These are phyloP conservation scores for Plumapathes pennacea DNA, from an alignment of 92 coral and sea anemone species.

Conservation along the genomic window DNA sequence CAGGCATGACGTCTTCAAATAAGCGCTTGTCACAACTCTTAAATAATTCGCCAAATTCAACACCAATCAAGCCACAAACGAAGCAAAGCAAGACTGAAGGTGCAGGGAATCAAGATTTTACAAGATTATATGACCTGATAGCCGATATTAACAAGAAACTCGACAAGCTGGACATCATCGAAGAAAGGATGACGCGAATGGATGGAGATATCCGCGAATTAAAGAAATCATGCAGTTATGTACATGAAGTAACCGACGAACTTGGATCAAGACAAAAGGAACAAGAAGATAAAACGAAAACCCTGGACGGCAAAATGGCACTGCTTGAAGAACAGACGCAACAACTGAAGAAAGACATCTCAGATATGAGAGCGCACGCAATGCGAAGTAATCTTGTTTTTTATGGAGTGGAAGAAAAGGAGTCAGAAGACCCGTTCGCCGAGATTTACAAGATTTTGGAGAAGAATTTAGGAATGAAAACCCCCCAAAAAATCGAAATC, in stretches of 20 bases:
- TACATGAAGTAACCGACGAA: background rate
- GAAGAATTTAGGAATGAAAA: background rate
- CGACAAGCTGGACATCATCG: background rate
- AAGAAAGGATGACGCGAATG: background rate
- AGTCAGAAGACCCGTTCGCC: slow-evolving; percentile 6
- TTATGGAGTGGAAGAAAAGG: slow-evolving; percentile 7
- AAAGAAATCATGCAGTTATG: background rate
- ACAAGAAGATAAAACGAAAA: background rate
- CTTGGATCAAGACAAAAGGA: background rate
- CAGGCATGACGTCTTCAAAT: too few species aligned
- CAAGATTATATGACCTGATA: background rate
- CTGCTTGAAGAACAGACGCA: background rate
- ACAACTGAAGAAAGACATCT: background rate
- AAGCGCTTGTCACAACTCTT: too few species aligned
- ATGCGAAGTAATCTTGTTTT: background rate
- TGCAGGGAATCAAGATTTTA: too few species aligned
- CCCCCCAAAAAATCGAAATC: background rate
- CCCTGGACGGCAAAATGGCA: background rate
- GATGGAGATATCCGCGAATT: background rate
- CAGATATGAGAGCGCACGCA: background rate
- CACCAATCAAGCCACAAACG: too few species aligned
- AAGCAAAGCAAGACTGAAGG: too few species aligned
- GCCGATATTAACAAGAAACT: background rate
- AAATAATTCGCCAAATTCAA: too few species aligned
- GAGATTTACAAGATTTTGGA: too few species aligned